A percentile compares a stretch with the other conserved stretches of the same genome.
Evolutionary conservation across 2,888 invertebrate species (phyloP).

Genomic region (Pterostichus madidus): DNA sequence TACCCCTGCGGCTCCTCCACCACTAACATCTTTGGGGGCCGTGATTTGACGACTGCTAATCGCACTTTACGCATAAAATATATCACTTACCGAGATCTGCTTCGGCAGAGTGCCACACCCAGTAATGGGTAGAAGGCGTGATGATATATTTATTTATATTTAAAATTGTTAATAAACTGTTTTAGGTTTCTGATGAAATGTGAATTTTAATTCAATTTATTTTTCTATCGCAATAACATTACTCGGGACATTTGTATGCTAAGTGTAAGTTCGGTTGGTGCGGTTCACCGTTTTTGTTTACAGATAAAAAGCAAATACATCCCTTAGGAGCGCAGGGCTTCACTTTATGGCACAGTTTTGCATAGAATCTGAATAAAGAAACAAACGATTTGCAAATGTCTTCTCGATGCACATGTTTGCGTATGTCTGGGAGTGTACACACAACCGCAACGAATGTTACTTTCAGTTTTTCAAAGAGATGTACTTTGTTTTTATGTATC

Average conservation of each 20-base stretch:
- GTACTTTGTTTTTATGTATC: too few species aligned
- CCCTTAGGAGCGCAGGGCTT: constrained; percentile 56
- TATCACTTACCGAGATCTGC: too few species aligned
- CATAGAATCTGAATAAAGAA: constrained; percentile 63
- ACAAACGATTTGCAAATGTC: constrained; percentile 62
- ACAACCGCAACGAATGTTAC: neutral
- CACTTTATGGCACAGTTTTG: constrained; percentile 59
- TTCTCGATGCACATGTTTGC: constrained; percentile 45
- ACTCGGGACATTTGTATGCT: constrained; percentile 57
- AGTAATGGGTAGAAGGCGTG: too few species aligned
- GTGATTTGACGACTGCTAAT: too few species aligned
- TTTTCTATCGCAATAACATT: constrained; percentile 58
- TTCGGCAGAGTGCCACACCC: too few species aligned
- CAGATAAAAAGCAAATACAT: constrained; percentile 63
- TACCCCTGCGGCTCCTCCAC: too few species aligned
- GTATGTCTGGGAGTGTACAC: neutral
- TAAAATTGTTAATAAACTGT: too few species aligned
- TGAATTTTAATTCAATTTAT: constrained; percentile 60
- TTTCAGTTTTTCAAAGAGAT: neutral
- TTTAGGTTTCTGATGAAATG: neutral
- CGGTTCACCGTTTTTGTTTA: constrained; percentile 60
- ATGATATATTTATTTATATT: too few species aligned
- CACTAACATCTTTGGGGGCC: too few species aligned
- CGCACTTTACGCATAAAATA: too few species aligned
- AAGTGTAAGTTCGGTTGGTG: constrained; percentile 47